Evolutionary conservation across 2,113 vertebrate species (phyloP), one percentile per base, ranked within the genome.

Genomic region (Tautogolabrus adspersus): DNA sequence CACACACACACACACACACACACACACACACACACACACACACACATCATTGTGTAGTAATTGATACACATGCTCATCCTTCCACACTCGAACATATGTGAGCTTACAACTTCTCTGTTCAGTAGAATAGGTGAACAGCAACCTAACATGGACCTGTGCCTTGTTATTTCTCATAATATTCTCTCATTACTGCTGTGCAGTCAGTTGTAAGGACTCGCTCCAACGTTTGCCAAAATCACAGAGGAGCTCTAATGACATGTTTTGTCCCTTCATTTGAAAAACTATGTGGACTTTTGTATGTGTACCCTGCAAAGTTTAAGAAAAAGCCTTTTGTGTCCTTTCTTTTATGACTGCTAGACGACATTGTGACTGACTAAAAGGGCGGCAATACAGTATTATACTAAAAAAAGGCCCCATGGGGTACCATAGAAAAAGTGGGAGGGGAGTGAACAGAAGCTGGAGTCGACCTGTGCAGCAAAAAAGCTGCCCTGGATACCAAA

Each of bases 161-260:
- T 26, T 2, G 5, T 34, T 52, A 44, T 65, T 11, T 6, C 58
- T 71, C 26, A 21, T 52, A 42, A 44, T 52, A 63, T 37, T 79
- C 66, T 34, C 68, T 77, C 77, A 79, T 88, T 83, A 84, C 57
- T 65, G 72, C 61, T 46, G 77, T 74, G 71, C 75, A 72, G 61
- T 55, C 56, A 30, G 34, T 37, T 76, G 74, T 57, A 9, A 75
- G 61, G 66, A 79, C 68, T 71, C 44, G 3, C 42, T 37, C 42
- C 1, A 56, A 66, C 69, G 34, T 37, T 75, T 51, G 54, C 71
- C 83, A 77, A 61, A 71, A 70, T 46, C 58, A 65, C 19, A 72
- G 51, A 52, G 18, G 16, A 10, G 47, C 84, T 76, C 64, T 67
- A 67, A 81, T 76, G 57, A 69, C 55, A 55, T 34, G 38, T 21